phyloP scores from a whole-genome alignment of 2,888 invertebrate genomes.

The Rhamnusium bicolor region DNA sequence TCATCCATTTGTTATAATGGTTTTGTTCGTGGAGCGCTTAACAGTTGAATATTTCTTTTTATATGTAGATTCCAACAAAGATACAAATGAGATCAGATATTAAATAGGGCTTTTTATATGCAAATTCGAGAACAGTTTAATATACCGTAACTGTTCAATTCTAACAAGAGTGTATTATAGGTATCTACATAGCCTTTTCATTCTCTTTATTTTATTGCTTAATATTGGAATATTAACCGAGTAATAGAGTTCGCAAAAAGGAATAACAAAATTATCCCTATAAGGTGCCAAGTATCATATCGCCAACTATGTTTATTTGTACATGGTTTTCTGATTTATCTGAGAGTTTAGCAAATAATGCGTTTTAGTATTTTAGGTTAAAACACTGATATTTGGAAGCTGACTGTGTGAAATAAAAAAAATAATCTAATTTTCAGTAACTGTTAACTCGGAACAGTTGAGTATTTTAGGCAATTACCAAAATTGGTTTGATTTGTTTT shows the following conservation, averaged over 20 bases:
- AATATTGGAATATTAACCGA: slow-evolving; percentile 20
- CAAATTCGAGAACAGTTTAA: slow-evolving; percentile 51
- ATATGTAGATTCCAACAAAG: slow-evolving; percentile 25
- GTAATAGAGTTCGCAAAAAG: slow-evolving; percentile 20
- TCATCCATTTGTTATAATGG: slow-evolving; percentile 11
- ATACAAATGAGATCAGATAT: slow-evolving; percentile 34
- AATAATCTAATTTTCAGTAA: not conserved
- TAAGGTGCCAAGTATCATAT: not conserved
- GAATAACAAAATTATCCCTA: slow-evolving; percentile 5
- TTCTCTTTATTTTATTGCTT: slow-evolving; percentile 13
- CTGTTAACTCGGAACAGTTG: not conserved
- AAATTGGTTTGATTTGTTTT: no score
- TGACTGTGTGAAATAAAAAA: not conserved
- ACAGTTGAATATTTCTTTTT: slow-evolving; percentile 23
- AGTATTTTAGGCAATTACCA: not conserved
- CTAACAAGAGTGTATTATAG: slow-evolving; percentile 41
- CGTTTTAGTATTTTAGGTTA: not conserved
- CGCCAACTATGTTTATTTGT: not conserved
- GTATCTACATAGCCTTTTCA: slow-evolving; percentile 17
- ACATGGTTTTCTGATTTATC: not conserved
- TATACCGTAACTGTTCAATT: slow-evolving; percentile 48
- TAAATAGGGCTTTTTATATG: slow-evolving; percentile 55
- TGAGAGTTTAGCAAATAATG: not conserved
- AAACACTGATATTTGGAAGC: not conserved
- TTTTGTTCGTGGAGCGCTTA: not conserved